A percentile compares a stretch with the other conserved stretches of the same genome.
phyloP scores from a whole-genome alignment of 2,888 invertebrate genomes.

The Drosophila formosana region DNA sequence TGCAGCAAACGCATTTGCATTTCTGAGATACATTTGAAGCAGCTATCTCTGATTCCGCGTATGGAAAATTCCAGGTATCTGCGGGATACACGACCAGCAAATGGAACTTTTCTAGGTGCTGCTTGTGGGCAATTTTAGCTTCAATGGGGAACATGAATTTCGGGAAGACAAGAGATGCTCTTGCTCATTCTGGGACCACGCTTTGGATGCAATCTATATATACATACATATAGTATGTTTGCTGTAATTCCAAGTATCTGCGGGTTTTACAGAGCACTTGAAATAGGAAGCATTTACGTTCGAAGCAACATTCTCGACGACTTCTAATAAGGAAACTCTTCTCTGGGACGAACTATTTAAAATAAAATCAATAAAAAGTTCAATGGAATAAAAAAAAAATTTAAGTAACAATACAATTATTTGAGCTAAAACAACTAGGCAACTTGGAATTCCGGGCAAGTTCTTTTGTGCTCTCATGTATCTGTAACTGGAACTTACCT shows the following conservation, averaged over 20 bases:
- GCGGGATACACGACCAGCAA: slow-evolving; percentile 5
- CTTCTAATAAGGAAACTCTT: background rate
- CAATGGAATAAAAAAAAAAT: background rate
- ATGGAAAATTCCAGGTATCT: slow-evolving; percentile 49
- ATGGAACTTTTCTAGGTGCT: background rate
- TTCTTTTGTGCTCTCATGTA: background rate
- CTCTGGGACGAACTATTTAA: too few relatives aligned
- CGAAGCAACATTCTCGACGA: background rate
- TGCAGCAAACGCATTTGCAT: slow-evolving; percentile 24
- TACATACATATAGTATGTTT: too few relatives aligned
- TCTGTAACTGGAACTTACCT: slow-evolving; percentile 61
- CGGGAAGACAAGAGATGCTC: too few relatives aligned
- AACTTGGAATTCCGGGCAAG: background rate
- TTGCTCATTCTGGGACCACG: too few relatives aligned
- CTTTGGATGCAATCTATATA: too few relatives aligned
- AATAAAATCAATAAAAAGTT: too few relatives aligned
- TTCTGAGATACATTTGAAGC: slow-evolving; percentile 36
- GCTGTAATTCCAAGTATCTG: too few relatives aligned
- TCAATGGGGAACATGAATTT: background rate
- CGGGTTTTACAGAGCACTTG: too few relatives aligned
- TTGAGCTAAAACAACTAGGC: background rate
- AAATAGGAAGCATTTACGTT: background rate
- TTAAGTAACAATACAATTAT: background rate
- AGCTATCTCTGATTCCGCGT: slow-evolving; percentile 26
- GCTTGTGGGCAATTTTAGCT: background rate